phyloP scores from a whole-genome alignment of 1,140 invertebrate genomes.

The Reticulitermes speratus region DNA sequence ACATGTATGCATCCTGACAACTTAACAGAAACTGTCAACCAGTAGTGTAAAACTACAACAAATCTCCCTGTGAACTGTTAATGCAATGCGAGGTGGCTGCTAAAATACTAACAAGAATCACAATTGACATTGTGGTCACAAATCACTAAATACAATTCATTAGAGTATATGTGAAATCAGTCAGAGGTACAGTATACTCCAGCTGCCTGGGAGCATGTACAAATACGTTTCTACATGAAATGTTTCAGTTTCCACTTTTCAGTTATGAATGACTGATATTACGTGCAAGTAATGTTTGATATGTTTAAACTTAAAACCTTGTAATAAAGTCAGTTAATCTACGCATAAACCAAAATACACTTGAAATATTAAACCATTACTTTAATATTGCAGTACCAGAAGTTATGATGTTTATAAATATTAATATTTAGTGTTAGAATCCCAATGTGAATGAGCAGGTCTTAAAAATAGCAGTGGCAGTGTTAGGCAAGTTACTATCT shows the following conservation, averaged over 20 bases:
- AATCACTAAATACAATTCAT: conserved; percentile 1
- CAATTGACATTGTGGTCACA: background rate
- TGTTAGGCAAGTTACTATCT: background rate
- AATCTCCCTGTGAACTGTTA: background rate
- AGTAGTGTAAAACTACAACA: background rate
- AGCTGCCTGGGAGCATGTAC: background rate
- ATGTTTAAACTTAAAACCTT: conserved; percentile 9
- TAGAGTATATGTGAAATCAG: background rate
- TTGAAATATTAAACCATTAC: conserved; percentile 2
- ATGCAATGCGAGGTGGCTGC: background rate
- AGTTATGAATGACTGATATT: background rate
- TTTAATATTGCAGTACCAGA: background rate
- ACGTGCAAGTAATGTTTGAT: background rate
- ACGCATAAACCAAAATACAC: background rate
- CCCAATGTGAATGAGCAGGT: background rate
- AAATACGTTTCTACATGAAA: background rate
- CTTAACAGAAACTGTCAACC: background rate
- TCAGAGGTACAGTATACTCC: background rate
- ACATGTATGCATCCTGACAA: background rate
- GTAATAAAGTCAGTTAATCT: background rate
- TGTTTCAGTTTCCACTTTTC: background rate
- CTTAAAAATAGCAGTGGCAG: background rate
- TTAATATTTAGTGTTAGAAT: background rate
- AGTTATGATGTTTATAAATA: background rate
- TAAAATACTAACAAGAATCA: background rate